A percentile compares a stretch with the other conserved stretches of the same genome.
Evolutionary conservation across 2,113 vertebrate species (phyloP).

Genomic region (Dryoscopus gambensis): DNA sequence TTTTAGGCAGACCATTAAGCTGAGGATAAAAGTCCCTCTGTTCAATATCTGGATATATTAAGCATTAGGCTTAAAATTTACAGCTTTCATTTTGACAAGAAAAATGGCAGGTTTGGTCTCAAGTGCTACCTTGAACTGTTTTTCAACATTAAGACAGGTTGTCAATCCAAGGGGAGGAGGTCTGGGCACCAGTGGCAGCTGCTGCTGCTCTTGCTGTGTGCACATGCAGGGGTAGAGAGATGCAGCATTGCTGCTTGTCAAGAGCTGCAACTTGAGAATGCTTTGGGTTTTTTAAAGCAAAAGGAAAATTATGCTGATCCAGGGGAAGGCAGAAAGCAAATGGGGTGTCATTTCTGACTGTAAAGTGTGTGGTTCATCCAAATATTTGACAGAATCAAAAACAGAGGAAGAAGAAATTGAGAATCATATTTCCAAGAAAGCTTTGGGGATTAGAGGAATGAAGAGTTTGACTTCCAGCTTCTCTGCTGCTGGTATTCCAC

Average conservation of each 20-base stretch:
- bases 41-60: slow-evolving; percentile 80
- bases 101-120: slow-evolving; percentile 76
- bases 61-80: slow-evolving; percentile 78
- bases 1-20: slow-evolving; percentile 79
- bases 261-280: not conserved
- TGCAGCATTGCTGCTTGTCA: not conserved
- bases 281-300: not conserved
- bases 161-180: slow-evolving; percentile 63
- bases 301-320: not conserved
- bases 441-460: slow-evolving; percentile 4
- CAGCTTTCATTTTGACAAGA: slow-evolving; percentile 78
- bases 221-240: not conserved
- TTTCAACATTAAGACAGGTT: slow-evolving; percentile 70
- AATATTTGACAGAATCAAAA: not conserved
- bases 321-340: not conserved
- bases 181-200: slow-evolving; percentile 36
- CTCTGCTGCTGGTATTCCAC: not conserved
- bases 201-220: slow-evolving; percentile 6
- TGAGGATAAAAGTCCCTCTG: slow-evolving; percentile 75
- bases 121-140: slow-evolving; percentile 73
- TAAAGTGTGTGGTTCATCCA: not conserved
- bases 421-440: not conserved
- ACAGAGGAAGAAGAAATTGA: not conserved
- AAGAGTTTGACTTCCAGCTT: slow-evolving; percentile 11
- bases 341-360: not conserved